A percentile compares a stretch with the other conserved stretches of the same genome.
These are phyloP conservation scores for Chunga burmeisteri DNA, from an alignment of 2,113 vertebrate genomes.

Conservation along the genomic window DNA sequence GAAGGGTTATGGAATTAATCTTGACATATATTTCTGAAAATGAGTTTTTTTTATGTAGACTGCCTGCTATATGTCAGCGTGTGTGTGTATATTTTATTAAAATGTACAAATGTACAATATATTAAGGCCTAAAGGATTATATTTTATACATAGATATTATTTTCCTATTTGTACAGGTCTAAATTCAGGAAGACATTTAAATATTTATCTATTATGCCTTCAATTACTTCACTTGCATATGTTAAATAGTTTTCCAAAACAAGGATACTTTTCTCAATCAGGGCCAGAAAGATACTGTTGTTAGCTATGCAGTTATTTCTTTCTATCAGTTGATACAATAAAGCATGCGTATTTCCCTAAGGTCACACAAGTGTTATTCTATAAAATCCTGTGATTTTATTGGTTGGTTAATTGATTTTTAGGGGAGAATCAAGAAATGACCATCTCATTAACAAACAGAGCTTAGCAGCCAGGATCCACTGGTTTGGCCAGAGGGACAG, in stretches of 20 bases:
- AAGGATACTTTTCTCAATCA: background rate
- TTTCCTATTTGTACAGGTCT: background rate
- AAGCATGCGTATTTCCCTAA: background rate
- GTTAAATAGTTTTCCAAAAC: background rate
- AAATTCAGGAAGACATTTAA: background rate
- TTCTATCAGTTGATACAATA: background rate
- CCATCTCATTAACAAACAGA: background rate
- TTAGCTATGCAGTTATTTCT: background rate
- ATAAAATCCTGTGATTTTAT: background rate
- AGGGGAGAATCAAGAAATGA: background rate
- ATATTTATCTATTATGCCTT: background rate
- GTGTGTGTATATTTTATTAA: background rate
- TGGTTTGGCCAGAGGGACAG: background rate
- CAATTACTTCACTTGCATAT: background rate
- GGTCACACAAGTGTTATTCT: background rate
- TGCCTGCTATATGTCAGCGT: background rate
- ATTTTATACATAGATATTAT: background rate
- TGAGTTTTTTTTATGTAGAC: background rate
- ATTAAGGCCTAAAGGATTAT: background rate
- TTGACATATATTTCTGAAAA: slow-evolving; percentile 29
- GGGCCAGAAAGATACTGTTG: background rate
- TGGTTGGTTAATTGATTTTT: slow-evolving; percentile 14
- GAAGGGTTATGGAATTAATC: slow-evolving; percentile 49
- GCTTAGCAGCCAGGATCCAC: background rate
- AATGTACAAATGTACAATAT: background rate